Conservation (phyloP, 1,140 invertebrate genomes). For the Hylaeus volcanicus region DNA sequence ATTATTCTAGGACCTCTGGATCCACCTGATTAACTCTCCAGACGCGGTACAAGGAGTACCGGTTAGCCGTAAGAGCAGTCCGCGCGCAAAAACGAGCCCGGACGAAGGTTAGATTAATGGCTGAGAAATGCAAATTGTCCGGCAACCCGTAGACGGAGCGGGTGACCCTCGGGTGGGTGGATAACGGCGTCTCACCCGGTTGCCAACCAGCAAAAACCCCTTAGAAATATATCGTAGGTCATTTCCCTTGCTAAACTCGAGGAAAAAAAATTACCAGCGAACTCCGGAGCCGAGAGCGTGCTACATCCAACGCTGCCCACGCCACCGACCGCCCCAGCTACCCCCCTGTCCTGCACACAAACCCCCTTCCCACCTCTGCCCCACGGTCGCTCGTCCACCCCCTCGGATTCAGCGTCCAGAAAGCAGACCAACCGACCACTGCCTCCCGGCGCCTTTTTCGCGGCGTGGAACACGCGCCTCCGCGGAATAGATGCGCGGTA, state of each 20-base stretch:
- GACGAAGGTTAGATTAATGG: constrained; percentile 77
- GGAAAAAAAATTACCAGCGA: constrained; percentile 72
- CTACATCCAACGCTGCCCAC: constrained; percentile 49
- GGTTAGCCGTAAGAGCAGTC: constrained; percentile 46
- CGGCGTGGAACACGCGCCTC: constrained; percentile 56
- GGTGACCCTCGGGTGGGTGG: constrained; percentile 57
- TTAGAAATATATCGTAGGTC: constrained; percentile 79
- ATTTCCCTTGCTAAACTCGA: constrained; percentile 78
- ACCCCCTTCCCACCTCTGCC: not conserved
- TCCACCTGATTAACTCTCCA: not conserved
- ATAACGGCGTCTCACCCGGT: constrained; percentile 70
- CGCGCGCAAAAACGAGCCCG: constrained; percentile 59
- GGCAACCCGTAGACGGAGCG: constrained; percentile 58
- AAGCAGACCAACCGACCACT: constrained; percentile 60
- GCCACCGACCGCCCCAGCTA: constrained; percentile 16
- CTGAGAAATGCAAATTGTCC: constrained; percentile 78
- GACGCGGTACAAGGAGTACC: constrained; percentile 33
- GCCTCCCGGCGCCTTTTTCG: constrained; percentile 62
- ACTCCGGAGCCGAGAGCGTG: constrained; percentile 61
- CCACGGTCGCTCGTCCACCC: constrained; percentile 27
- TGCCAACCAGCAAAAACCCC: constrained; percentile 72
- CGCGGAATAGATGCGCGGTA: constrained; percentile 51
- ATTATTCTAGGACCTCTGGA: too few relatives aligned
- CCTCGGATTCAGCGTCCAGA: constrained; percentile 45
- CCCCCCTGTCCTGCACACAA: too few relatives aligned